A percentile compares a stretch with the other conserved stretches of the same genome.
phyloP scores from a whole-genome alignment of 2,113 vertebrate species.

The Atractosteus spatula region DNA sequence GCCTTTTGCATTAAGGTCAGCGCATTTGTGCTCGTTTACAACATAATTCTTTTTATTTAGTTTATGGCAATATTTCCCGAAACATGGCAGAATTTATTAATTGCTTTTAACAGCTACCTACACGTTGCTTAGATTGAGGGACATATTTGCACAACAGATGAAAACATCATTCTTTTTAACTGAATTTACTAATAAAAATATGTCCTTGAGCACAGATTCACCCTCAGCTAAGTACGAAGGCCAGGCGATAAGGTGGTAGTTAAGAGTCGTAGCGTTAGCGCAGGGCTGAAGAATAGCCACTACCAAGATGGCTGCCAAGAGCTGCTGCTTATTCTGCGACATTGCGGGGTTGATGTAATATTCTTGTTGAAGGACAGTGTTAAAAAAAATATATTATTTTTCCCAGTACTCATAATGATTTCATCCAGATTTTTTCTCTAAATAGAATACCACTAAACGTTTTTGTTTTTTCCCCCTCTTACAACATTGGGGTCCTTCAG shows the following conservation, averaged over 20 bases:
- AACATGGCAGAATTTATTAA: too few relatives aligned
- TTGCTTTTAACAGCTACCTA: too few relatives aligned
- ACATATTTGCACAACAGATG: too few relatives aligned
- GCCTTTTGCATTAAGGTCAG: too few relatives aligned
- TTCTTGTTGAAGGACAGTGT: not conserved
- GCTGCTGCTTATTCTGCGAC: not conserved
- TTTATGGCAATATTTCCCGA: too few relatives aligned
- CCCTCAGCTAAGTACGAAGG: not conserved
- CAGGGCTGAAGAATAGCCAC: not conserved
- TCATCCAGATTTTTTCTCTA: not conserved
- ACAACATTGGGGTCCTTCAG: conserved; percentile 10
- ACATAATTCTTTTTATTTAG: too few relatives aligned
- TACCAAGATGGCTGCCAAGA: conserved; percentile 9
- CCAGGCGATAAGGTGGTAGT: not conserved
- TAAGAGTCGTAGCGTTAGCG: not conserved
- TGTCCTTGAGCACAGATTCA: not conserved
- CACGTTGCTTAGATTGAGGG: too few relatives aligned
- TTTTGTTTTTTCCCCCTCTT: not conserved
- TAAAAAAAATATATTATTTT: not conserved
- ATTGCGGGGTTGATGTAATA: not conserved
- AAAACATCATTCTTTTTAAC: not conserved
- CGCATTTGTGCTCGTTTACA: too few relatives aligned
- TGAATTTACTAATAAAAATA: not conserved
- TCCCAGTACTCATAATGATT: too few relatives aligned
- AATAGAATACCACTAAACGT: not conserved